Percentiles rank a stretch among this genome's conserved stretches.
phyloP scores from a whole-genome alignment of 2,888 invertebrate species.

The Idaea dimidiata region DNA sequence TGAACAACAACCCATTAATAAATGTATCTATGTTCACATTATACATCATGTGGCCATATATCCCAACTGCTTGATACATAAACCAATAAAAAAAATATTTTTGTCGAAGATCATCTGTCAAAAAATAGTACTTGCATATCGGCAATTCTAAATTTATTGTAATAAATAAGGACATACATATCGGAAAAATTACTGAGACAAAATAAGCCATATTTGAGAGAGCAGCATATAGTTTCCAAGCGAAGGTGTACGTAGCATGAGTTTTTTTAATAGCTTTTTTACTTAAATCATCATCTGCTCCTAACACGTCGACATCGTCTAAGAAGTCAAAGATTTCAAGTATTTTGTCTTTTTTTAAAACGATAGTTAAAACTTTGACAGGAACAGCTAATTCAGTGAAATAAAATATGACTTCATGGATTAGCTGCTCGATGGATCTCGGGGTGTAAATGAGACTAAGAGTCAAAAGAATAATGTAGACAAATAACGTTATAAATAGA shows the following conservation, averaged over 20 bases:
- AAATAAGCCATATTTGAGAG: conserved; percentile 43
- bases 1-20: conserved; percentile 50
- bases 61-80: conserved; percentile 55
- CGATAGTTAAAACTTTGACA: conserved; percentile 53
- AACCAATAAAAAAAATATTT: conserved; percentile 48
- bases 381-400: conserved; percentile 51
- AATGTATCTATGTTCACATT: conserved; percentile 57
- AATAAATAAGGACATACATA: conserved; percentile 42
- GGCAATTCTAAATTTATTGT: conserved; percentile 48
- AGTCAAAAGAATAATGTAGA: conserved; percentile 52
- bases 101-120: conserved; percentile 44
- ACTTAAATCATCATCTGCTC: conserved; percentile 40
- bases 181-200: conserved; percentile 41
- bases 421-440: conserved; percentile 49
- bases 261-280: conserved; percentile 38
- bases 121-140: conserved; percentile 62
- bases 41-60: conserved; percentile 62
- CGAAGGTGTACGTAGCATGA: conserved; percentile 37
- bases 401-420: conserved; percentile 59
- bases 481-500: conserved; percentile 39
- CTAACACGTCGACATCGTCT: conserved; percentile 46
- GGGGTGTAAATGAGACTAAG: conserved; percentile 57
- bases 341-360: conserved; percentile 48
- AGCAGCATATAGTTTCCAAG: conserved; percentile 38
- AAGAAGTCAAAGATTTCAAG: conserved; percentile 47